phyloP scores from a whole-genome alignment of 2,888 invertebrate species.

The Acrobasis suavella region DNA sequence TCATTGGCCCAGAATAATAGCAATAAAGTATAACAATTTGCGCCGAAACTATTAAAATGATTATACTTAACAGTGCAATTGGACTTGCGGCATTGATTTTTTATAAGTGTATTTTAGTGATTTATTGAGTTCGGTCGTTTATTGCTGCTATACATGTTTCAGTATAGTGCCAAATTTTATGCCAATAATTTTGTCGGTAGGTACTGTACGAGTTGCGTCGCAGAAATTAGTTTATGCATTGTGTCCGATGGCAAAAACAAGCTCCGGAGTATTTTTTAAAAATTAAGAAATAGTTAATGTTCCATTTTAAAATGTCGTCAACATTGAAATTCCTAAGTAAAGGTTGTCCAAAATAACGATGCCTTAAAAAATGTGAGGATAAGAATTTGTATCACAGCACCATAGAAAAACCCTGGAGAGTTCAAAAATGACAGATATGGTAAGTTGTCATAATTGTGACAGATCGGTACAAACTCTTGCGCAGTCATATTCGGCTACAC shows the following conservation, averaged over 20 bases:
- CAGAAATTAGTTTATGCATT: too few relatives aligned
- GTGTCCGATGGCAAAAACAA: too few relatives aligned
- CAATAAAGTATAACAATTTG: background rate
- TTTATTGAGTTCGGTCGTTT: too few relatives aligned
- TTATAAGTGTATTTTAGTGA: too few relatives aligned
- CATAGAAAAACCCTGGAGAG: background rate
- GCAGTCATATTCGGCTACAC: constrained; percentile 32
- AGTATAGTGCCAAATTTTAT: too few relatives aligned
- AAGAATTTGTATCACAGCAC: constrained; percentile 6
- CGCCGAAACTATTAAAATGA: background rate
- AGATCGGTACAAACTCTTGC: constrained; percentile 33
- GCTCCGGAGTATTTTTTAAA: too few relatives aligned
- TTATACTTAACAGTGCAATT: background rate
- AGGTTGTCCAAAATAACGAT: background rate
- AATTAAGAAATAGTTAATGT: too few relatives aligned
- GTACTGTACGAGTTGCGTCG: too few relatives aligned
- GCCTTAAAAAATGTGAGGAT: background rate
- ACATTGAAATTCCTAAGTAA: background rate
- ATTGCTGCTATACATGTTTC: too few relatives aligned
- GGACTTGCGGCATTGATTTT: background rate
- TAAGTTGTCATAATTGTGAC: constrained; percentile 29
- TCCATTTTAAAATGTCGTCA: background rate
- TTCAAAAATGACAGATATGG: constrained; percentile 3
- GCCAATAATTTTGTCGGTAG: too few relatives aligned
- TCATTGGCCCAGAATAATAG: background rate